Conservation (phyloP, 2,113 vertebrate genomes). For the Cathartes aura region DNA sequence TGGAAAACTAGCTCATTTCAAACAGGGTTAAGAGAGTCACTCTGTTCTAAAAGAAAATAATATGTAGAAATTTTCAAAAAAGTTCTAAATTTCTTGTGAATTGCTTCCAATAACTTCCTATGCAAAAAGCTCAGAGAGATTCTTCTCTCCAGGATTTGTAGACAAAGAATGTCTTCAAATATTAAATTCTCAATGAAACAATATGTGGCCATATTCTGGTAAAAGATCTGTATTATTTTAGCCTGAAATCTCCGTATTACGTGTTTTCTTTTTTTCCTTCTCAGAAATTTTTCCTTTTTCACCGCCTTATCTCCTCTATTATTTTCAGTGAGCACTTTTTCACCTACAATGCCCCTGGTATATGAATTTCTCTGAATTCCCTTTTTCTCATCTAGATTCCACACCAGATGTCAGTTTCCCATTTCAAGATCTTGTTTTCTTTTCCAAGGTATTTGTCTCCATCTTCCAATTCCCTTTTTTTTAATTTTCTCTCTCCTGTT, state of each 20-base stretch:
- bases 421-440: not conserved
- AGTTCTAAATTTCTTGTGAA: not conserved
- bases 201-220: not conserved
- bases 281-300: not conserved
- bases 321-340: not conserved
- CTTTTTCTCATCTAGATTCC: not conserved
- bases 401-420: not conserved
- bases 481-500: not conserved
- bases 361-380: not conserved
- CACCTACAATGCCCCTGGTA: not conserved
- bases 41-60: slow-evolving; percentile 20
- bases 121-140: not conserved
- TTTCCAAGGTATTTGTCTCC: not conserved
- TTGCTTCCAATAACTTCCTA: not conserved
- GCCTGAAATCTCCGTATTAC: not conserved
- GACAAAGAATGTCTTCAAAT: not conserved
- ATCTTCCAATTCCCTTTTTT: not conserved
- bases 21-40: not conserved
- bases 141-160: not conserved
- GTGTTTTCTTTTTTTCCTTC: not conserved
- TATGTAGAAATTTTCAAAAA: slow-evolving; percentile 15
- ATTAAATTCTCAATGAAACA: not conserved
- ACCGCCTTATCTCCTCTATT: not conserved
- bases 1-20: slow-evolving; percentile 60
- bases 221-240: not conserved